A percentile compares a stretch with the other conserved stretches of the same genome.
These are phyloP conservation scores for Salarias fasciatus DNA, from an alignment of 2,797 vertebrate genomes.

Conservation along the genomic window DNA sequence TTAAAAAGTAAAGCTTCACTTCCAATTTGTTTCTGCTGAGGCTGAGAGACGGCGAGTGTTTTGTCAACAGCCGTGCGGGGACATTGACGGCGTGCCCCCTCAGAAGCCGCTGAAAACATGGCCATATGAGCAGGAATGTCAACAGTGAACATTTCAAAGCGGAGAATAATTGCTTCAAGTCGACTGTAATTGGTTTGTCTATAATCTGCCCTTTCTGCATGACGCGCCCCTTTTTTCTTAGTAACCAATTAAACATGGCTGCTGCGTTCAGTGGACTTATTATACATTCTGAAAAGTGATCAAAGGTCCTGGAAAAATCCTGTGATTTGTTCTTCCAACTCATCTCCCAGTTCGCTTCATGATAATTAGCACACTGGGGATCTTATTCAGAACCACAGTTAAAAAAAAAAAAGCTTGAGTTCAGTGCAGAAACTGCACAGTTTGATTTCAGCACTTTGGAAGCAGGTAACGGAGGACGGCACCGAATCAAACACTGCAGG, in stretches of 20 bases:
- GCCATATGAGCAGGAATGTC: slow-evolving; percentile 57
- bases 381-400: slow-evolving; percentile 34
- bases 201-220: slow-evolving; percentile 50
- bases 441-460: slow-evolving; percentile 49
- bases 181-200: slow-evolving; percentile 59
- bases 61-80: slow-evolving; percentile 51
- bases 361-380: slow-evolving; percentile 40
- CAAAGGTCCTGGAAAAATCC: slow-evolving; percentile 37
- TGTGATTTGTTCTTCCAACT: slow-evolving; percentile 41
- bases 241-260: slow-evolving; percentile 53
- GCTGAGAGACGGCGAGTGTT: slow-evolving; percentile 43
- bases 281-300: slow-evolving; percentile 55
- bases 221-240: slow-evolving; percentile 45
- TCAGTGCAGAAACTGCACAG: slow-evolving; percentile 33
- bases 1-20: slow-evolving; percentile 38
- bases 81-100: slow-evolving; percentile 41
- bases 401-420: slow-evolving; percentile 9
- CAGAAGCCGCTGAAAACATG: slow-evolving; percentile 60
- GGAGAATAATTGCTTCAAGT: slow-evolving; percentile 67
- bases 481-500: no score
- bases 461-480: neutral
- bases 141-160: slow-evolving; percentile 67
- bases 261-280: slow-evolving; percentile 48
- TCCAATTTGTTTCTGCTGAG: slow-evolving; percentile 28
- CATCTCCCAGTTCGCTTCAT: slow-evolving; percentile 44